These are phyloP conservation scores for Argentina silus DNA, from an alignment of 2,797 vertebrate species.

Conservation along the genomic window DNA sequence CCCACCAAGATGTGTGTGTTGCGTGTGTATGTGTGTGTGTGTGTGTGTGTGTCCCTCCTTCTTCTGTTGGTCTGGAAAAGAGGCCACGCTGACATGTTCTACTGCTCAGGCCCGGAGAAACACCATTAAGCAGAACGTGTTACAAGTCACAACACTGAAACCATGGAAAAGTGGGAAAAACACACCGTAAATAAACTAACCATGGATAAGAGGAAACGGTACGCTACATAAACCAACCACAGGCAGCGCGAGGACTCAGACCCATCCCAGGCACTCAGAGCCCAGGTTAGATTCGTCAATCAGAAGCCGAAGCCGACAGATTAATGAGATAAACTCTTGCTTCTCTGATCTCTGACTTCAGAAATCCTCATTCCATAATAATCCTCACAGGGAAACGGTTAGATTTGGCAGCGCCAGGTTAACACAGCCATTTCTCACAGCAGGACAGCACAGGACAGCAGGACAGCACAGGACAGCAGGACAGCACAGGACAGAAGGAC, in stretches of 20 bases:
- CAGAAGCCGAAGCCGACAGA: slow-evolving; percentile 60
- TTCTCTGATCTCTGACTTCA: slow-evolving; percentile 67
- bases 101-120: slow-evolving; percentile 39
- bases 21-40: too few relatives aligned
- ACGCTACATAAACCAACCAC: neutral
- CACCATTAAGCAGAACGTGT: slow-evolving; percentile 41
- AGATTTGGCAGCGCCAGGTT: slow-evolving; percentile 53
- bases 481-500: too few relatives aligned
- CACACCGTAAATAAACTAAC: too few relatives aligned
- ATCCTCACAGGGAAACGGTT: slow-evolving; percentile 57
- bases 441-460: too few relatives aligned
- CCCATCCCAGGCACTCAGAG: too few relatives aligned
- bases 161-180: too few relatives aligned
- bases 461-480: too few relatives aligned
- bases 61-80: slow-evolving; percentile 64
- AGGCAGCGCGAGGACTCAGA: neutral
- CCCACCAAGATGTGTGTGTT: slow-evolving; percentile 58
- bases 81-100: slow-evolving; percentile 65
- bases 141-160: too few relatives aligned
- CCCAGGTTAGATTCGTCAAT: slow-evolving; percentile 36
- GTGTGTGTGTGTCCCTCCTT: slow-evolving; percentile 57
- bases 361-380: slow-evolving; percentile 52
- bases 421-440: slow-evolving; percentile 51
- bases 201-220: neutral
- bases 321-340: slow-evolving; percentile 67